Evolutionary conservation across 2,113 vertebrate species (phyloP).

Genomic region (Calyptommatus sinebrachiatus): DNA sequence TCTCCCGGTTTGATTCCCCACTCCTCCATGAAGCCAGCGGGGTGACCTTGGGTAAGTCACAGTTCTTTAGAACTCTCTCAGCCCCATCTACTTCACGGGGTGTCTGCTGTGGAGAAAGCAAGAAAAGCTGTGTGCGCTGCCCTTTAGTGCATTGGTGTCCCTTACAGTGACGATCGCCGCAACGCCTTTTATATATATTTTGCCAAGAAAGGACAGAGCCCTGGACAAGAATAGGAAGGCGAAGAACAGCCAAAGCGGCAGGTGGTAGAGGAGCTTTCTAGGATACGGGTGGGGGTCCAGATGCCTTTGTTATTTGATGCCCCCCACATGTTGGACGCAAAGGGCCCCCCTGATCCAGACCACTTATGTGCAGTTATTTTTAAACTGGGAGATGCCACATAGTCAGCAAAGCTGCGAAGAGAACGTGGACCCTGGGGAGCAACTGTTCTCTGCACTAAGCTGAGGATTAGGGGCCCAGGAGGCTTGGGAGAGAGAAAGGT

Average conservation of each 20-base stretch:
- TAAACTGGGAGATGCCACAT: constrained; percentile 1
- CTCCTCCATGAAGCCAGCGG: too few species aligned
- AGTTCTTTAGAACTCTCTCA: too few species aligned
- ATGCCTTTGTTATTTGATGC: background rate
- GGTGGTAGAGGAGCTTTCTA: background rate
- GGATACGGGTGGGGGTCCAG: background rate
- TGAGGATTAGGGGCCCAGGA: background rate
- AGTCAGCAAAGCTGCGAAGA: background rate
- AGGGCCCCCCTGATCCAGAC: background rate
- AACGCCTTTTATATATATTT: background rate
- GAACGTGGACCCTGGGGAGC: background rate
- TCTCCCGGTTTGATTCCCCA: too few species aligned
- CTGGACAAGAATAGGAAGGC: constrained; percentile 13
- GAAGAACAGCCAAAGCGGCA: background rate
- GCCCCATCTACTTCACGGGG: too few species aligned
- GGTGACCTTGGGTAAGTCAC: too few species aligned
- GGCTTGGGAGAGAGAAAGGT: background rate
- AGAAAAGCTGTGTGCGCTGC: too few species aligned
- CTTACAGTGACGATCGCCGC: background rate
- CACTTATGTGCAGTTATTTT: constrained; percentile 6
- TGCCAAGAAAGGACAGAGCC: background rate
- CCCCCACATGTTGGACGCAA: background rate
- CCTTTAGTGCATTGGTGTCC: too few species aligned
- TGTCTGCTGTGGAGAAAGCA: too few species aligned
- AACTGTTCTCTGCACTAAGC: background rate